phyloP scores from a whole-genome alignment of 2,888 invertebrate species.

The Drosophila atripex region DNA sequence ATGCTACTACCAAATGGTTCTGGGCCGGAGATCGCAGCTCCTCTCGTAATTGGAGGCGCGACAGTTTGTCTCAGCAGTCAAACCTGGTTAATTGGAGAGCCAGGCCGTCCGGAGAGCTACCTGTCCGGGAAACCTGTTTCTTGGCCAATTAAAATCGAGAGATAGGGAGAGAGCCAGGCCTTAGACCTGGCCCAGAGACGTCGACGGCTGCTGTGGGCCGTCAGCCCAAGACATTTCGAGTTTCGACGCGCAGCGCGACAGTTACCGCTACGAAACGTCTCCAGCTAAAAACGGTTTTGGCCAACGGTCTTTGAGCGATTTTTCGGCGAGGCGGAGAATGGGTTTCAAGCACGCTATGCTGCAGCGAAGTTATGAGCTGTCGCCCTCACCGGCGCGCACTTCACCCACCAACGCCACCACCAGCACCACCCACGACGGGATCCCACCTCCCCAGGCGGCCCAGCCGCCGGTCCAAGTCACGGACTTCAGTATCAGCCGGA shows the following conservation, averaged over 20 bases:
- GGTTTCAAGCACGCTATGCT: slow-evolving; percentile 83
- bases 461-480: slow-evolving; percentile 69
- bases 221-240: slow-evolving; percentile 75
- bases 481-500: slow-evolving; percentile 83
- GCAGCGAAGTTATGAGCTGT: slow-evolving; percentile 80
- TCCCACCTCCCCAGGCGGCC: slow-evolving; percentile 10
- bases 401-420: slow-evolving; percentile 32
- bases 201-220: slow-evolving; percentile 61
- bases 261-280: slow-evolving; percentile 47
- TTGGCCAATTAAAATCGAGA: slow-evolving; percentile 72
- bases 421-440: slow-evolving; percentile 21
- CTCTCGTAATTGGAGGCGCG: slow-evolving; percentile 76
- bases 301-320: slow-evolving; percentile 74
- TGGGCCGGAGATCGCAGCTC: slow-evolving; percentile 40
- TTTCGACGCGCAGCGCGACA: slow-evolving; percentile 82
- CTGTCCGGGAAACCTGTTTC: slow-evolving; percentile 55
- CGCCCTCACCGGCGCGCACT: slow-evolving; percentile 56
- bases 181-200: slow-evolving; percentile 54
- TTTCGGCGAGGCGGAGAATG: slow-evolving; percentile 65
- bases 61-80: slow-evolving; percentile 66
- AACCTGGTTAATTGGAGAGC: slow-evolving; percentile 64
- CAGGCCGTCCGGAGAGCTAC: slow-evolving; percentile 15
- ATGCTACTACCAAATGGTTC: slow-evolving; percentile 78
- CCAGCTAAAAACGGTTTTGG: slow-evolving; percentile 9
- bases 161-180: slow-evolving; percentile 33